Base-by-base conservation (phyloP, 2,888 invertebrate genomes). In the Cheilosia impressa region DNA sequence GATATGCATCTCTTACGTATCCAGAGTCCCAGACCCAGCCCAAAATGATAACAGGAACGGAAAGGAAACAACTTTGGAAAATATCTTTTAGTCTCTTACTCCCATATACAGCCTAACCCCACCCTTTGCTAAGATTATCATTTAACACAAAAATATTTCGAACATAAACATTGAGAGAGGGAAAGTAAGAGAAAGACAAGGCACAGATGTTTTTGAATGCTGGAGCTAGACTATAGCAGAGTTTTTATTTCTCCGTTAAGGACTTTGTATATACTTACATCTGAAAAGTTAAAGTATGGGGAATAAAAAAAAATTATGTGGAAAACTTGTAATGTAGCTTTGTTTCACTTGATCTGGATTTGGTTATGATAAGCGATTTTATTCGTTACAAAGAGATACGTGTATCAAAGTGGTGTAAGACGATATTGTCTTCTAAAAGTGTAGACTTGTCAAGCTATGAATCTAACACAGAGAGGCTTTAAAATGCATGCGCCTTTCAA, bases 1-100 rank as follows among this genome's bases (percentile, higher is more conserved):
- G 41, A 47, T 53, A 45, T 34, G 13, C 38, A 13, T 38, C 38
- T 38, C 38, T 10, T 38, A 13, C 3, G 38, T 13, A 38, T 60
- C 43, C 47, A 80, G 72, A 34, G 71, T 41, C 47, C 47, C n/a
- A 62, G 62, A 72, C 85, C 85, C 76, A 81, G 62, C 85, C 85
- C 85, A 81, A 76, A 66, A 62, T 85, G 69, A 76, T 55, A 81
- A 72, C 9, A 43, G 72, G 55, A 77, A 72, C 5, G 27, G 68
- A 76, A 66, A 58, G 34, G 58, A 22, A 69, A 43, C 47, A 57
- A 17, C 41, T 17, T 62, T 19, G 22, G 13, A 63, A 57, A 55
- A 43, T 17, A 9, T 50, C 38, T 47, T 34, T 34, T 68, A 52
- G 65, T 6, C n/a, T 17, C 17, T 15, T 13, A 41, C 13, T 5